Evolutionary conservation across 2,888 invertebrate species (phyloP), one percentile per base, ranked within the genome.

Genomic region (Barypeithes pellucidus): DNA sequence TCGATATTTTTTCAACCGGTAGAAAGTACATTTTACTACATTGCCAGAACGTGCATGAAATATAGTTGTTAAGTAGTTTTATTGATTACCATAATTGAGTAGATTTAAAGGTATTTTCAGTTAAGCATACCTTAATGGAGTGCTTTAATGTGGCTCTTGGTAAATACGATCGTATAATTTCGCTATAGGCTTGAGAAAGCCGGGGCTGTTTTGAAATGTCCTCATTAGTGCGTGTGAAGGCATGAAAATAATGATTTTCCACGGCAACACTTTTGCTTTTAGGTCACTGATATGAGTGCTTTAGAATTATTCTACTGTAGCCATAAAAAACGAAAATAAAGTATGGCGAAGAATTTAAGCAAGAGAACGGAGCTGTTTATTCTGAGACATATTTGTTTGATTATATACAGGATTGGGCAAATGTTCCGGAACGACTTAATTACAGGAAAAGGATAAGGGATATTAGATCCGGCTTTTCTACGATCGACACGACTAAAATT

Each of bases 191-290:
- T 29, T 45, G 45, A 45, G 45, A 45, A 62, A 62, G 18, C 45
- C 4, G 16, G 62, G 62, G 62, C 43, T 62, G 43, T 22, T 62
- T 29, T 62, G 22, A 62, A 62, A 57, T 57, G 54, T 18, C 62
- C 43, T 62, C 62, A 62, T 62, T 62, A 62, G 62, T 62, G 29
- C 41, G 43, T 43, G 45, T 45, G 18, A 62, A 45, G 29, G 43
- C 45, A 43, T 62, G 29, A 29, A 43, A 45, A 45, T 62, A 62
- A 62, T 45, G 62, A 62, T 62, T 62, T 62, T 57, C 33, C 33
- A 57, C 36, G 33, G 50, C 50, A 50, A 50, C n/a, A 50, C 54
- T 9, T 33, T 33, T 57, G 54, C 54, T 57, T 57, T 57, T 57
- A 57, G 54, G 54, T 33, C 54, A 57, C 54, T 57, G 33, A 57